Conservation (phyloP, 2,113 vertebrate species). For the Numida meleagris region DNA sequence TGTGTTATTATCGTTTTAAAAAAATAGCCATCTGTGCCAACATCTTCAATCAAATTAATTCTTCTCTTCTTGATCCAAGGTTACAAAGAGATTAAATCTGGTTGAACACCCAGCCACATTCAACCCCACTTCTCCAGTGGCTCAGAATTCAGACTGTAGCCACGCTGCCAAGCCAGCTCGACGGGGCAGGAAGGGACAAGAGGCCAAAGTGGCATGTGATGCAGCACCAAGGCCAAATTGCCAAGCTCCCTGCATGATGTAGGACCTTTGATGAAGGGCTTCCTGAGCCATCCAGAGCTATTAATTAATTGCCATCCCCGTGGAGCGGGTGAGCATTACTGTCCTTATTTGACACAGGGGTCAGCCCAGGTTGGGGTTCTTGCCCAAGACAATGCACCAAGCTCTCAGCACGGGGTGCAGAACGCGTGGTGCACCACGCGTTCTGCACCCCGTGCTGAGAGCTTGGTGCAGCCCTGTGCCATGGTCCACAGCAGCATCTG, state of each 20-base stretch:
- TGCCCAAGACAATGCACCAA: rapidly evolving
- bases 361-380: no score
- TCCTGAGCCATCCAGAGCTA: neutral
- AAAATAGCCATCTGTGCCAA: slow-evolving; percentile 1
- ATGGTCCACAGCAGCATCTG: neutral
- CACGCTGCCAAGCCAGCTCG: neutral
- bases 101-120: neutral
- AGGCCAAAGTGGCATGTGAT: neutral
- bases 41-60: slow-evolving; percentile 40
- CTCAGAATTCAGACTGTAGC: neutral
- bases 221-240: neutral
- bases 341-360: neutral
- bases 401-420: neutral
- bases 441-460: no score
- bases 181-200: neutral
- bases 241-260: neutral
- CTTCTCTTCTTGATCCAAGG: slow-evolving; percentile 57
- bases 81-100: slow-evolving; percentile 20
- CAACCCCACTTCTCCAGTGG: neutral
- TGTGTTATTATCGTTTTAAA: slow-evolving; percentile 9
- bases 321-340: neutral
- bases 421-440: rapidly evolving
- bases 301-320: neutral
- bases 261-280: neutral
- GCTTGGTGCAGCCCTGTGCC: rapidly evolving